Conservation (phyloP, 1,140 invertebrate species). For the Lasaia peninsularis region DNA sequence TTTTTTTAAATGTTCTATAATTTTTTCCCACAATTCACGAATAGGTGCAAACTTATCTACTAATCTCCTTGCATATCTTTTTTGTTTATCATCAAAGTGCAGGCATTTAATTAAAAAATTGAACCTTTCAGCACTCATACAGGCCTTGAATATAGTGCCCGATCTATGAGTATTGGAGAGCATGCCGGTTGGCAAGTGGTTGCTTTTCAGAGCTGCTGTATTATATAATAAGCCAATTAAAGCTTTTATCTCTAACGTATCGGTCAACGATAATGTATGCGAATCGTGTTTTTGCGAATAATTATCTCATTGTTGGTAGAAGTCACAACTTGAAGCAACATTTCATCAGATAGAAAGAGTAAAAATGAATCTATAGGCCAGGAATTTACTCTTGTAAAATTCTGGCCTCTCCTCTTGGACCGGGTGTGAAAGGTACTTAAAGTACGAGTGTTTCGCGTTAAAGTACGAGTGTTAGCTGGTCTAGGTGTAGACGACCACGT, state of each 20-base stretch:
- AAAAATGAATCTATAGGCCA: not conserved
- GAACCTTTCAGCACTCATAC: constrained; percentile 23
- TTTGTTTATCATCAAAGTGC: constrained; percentile 18
- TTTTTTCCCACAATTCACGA: constrained; percentile 12
- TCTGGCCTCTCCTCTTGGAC: not conserved
- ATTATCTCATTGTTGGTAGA: not conserved
- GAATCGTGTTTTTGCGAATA: not conserved
- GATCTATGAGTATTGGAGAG: constrained; percentile 17
- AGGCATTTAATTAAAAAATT: constrained; percentile 21
- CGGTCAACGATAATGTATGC: not conserved
- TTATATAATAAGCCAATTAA: constrained; percentile 16
- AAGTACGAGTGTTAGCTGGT: not conserved
- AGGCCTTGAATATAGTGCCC: constrained; percentile 15
- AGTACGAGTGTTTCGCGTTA: constrained; percentile 11
- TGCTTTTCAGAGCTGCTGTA: constrained; percentile 16
- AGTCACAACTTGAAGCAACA: not conserved
- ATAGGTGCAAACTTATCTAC: constrained; percentile 19
- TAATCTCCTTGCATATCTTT: not conserved
- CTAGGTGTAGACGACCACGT: constrained; percentile 15
- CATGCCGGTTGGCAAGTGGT: constrained; percentile 14
- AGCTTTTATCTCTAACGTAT: constrained; percentile 18
- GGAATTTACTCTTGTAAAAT: too few relatives aligned
- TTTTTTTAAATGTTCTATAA: constrained; percentile 17
- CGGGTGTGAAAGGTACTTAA: constrained; percentile 9
- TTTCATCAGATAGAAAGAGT: constrained; percentile 12